These are phyloP conservation scores for Euthynnus affinis DNA, from an alignment of 2,797 vertebrate genomes.

Conservation along the genomic window DNA sequence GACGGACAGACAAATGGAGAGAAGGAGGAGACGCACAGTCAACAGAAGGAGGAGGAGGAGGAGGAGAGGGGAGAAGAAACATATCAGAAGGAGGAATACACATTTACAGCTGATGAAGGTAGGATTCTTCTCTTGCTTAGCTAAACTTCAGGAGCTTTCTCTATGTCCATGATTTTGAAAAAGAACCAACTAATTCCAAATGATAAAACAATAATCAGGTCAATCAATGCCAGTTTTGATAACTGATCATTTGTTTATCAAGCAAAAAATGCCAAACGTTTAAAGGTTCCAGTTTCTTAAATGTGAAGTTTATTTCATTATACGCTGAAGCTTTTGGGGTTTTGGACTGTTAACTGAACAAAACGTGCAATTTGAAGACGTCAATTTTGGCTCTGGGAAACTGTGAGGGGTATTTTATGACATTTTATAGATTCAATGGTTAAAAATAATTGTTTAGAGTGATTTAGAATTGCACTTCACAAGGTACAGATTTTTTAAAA, in stretches of 20 bases:
- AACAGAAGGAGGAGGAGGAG: slow-evolving; percentile 33
- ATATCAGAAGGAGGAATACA: slow-evolving; percentile 53
- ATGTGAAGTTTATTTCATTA: background rate
- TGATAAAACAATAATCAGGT: too few relatives aligned
- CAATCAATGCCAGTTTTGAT: too few relatives aligned
- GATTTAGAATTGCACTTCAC: background rate
- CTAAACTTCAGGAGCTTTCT: background rate
- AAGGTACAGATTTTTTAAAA: too few relatives aligned
- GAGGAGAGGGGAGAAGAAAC: slow-evolving; percentile 40
- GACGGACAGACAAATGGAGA: slow-evolving; percentile 52
- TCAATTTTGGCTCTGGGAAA: background rate
- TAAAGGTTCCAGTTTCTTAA: background rate
- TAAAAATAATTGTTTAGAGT: background rate
- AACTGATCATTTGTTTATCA: too few relatives aligned
- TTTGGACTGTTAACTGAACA: background rate
- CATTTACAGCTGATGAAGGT: slow-evolving; percentile 57
- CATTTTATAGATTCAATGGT: background rate
- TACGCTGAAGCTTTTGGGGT: background rate
- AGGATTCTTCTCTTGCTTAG: background rate
- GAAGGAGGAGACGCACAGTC: slow-evolving; percentile 35
- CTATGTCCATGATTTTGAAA: background rate
- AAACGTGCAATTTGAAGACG: background rate
- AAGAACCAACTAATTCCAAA: too few relatives aligned
- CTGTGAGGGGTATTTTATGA: background rate
- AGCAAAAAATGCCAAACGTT: too few relatives aligned